phyloP scores from a whole-genome alignment of 2,113 vertebrate genomes.

The Saguinus midas region DNA sequence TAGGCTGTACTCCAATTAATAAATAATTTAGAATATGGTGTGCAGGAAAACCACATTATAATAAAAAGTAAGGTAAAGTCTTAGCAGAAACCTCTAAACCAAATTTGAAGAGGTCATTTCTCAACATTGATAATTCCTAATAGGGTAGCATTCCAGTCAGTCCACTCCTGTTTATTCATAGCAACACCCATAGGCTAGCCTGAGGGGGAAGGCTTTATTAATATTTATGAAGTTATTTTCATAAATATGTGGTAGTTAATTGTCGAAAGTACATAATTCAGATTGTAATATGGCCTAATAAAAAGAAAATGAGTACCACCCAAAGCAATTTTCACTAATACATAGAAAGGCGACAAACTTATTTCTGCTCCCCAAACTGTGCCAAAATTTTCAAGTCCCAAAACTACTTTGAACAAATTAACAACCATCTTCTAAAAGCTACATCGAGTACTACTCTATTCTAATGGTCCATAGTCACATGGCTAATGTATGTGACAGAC shows the following conservation, averaged over 20 bases:
- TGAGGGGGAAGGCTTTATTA: background rate
- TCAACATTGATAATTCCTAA: conserved; percentile 36
- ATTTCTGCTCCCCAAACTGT: background rate
- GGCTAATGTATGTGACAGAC: background rate
- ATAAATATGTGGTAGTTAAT: background rate
- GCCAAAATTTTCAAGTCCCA: background rate
- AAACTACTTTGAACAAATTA: conserved; percentile 29
- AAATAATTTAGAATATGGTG: conserved; percentile 70
- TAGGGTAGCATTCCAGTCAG: conserved; percentile 15
- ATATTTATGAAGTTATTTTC: conserved; percentile 36
- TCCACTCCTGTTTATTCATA: background rate
- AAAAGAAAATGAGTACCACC: background rate
- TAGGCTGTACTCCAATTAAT: conserved; percentile 77
- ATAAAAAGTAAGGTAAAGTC: conserved; percentile 52
- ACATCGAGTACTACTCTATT: background rate
- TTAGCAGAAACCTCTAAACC: conserved; percentile 48
- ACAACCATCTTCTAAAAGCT: conserved; percentile 6
- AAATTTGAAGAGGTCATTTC: conserved; percentile 60
- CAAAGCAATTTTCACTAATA: background rate
- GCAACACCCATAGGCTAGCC: background rate
- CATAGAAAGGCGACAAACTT: background rate
- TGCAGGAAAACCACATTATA: conserved; percentile 57
- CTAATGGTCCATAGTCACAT: background rate
- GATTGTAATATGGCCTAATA: background rate
- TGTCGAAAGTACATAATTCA: conserved; percentile 4